These are phyloP conservation scores for Halotydeus destructor DNA, from an alignment of 1,140 invertebrate genomes.

Conservation along the genomic window DNA sequence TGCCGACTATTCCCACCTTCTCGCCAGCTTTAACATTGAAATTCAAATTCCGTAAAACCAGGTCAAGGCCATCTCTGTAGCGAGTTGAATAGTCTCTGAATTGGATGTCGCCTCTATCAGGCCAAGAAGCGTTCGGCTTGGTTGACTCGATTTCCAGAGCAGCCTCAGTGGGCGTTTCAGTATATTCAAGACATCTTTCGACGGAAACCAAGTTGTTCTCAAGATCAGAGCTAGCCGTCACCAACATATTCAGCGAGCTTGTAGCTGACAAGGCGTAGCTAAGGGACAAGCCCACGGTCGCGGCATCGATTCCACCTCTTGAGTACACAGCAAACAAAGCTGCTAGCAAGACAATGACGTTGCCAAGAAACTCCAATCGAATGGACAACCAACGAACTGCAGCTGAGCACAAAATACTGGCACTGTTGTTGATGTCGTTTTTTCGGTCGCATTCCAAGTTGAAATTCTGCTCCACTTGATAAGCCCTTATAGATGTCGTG, in stretches of 20 bases:
- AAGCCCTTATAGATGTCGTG: constrained; percentile 34
- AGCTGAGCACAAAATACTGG: constrained; percentile 25
- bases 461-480: constrained; percentile 29
- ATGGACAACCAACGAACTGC: constrained; percentile 23
- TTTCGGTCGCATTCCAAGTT: constrained; percentile 48
- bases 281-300: constrained; percentile 70
- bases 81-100: constrained; percentile 20
- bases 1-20: constrained; percentile 51
- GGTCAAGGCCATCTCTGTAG: constrained; percentile 20
- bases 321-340: constrained; percentile 62
- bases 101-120: constrained; percentile 19
- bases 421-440: constrained; percentile 46
- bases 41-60: constrained; percentile 27
- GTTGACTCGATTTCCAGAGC: constrained; percentile 10
- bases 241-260: constrained; percentile 55
- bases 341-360: constrained; percentile 29
- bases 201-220: constrained; percentile 71
- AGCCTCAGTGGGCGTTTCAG: constrained; percentile 35
- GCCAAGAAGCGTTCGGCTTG: constrained; percentile 17
- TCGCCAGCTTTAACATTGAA: constrained; percentile 19
- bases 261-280: constrained; percentile 83
- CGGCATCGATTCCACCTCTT: constrained; percentile 42
- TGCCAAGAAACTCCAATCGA: constrained; percentile 24
- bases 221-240: constrained; percentile 77
- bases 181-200: constrained; percentile 72